phyloP scores from a whole-genome alignment of 2,888 invertebrate genomes.

The Nezara viridula region DNA sequence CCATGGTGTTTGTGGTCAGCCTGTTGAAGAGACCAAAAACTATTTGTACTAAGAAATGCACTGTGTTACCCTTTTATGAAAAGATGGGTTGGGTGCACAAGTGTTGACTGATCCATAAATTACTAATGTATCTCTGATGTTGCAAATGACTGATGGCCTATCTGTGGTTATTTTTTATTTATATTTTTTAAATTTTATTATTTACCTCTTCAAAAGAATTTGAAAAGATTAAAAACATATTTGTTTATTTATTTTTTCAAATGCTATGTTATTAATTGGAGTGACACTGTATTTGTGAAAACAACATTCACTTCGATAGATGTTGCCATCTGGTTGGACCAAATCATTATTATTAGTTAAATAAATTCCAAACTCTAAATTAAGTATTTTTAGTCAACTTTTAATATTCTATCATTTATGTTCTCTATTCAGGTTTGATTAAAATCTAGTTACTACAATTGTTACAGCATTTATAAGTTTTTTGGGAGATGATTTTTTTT shows the following conservation, averaged over 20 bases:
- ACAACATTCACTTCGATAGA: neutral
- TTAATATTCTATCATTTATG: neutral
- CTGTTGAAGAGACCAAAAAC: slow-evolving; percentile 87
- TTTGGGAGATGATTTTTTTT: too few relatives aligned
- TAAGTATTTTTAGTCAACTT: neutral
- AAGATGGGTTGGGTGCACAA: slow-evolving; percentile 30
- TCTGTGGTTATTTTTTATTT: slow-evolving; percentile 5
- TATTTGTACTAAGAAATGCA: slow-evolving; percentile 77
- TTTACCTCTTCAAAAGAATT: neutral
- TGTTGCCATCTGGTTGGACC: too few relatives aligned
- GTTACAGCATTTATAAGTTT: too few relatives aligned
- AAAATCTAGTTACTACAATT: neutral
- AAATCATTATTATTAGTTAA: too few relatives aligned
- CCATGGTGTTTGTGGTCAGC: slow-evolving; percentile 88
- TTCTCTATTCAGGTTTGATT: neutral
- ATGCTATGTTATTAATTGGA: neutral
- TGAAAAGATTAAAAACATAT: neutral
- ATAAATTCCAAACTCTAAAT: too few relatives aligned
- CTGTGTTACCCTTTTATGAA: neutral
- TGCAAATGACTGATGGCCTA: neutral
- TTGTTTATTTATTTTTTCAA: neutral
- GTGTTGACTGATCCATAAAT: slow-evolving; percentile 5
- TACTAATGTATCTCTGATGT: neutral
- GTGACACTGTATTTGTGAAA: neutral
- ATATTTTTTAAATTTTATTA: neutral